A percentile compares a stretch with the other conserved stretches of the same genome.
phyloP scores from a whole-genome alignment of 2,888 invertebrate species.

The Eristalis intricaria region DNA sequence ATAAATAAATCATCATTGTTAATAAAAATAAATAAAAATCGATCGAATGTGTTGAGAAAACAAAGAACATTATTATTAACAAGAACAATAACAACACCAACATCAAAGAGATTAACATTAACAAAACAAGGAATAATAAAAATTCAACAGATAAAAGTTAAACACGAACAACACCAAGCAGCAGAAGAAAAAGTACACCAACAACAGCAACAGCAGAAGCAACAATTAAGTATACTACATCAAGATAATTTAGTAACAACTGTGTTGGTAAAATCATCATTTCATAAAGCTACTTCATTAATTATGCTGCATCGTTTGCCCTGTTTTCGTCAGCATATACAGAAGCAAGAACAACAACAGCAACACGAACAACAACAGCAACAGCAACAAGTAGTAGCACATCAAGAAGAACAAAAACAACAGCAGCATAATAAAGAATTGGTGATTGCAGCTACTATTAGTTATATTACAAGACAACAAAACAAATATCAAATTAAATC shows the following conservation, averaged over 20 bases:
- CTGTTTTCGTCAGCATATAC: conserved; percentile 70
- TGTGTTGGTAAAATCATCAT: conserved; percentile 44
- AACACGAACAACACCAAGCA: conserved; percentile 73
- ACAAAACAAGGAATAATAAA: conserved; percentile 62
- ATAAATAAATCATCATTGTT: conserved; percentile 7
- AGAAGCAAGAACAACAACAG: conserved; percentile 74
- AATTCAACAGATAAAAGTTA: neutral
- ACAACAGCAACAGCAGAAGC: conserved; percentile 71
- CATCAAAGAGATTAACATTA: conserved; percentile 59
- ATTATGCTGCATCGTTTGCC: conserved; percentile 70
- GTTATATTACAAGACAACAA: neutral
- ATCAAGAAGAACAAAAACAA: conserved; percentile 10
- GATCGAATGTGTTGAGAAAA: neutral
- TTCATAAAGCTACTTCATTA: conserved; percentile 51
- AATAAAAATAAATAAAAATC: conserved; percentile 16
- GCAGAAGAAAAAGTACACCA: conserved; percentile 52
- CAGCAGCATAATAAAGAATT: conserved; percentile 1
- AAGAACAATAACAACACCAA: conserved; percentile 28
- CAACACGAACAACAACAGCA: conserved; percentile 63
- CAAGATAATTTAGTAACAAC: neutral
- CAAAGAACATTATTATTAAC: conserved; percentile 16
- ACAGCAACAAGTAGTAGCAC: conserved; percentile 14
- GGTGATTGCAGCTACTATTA: neutral
- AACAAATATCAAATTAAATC: neutral
- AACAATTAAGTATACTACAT: conserved; percentile 15